Conservation (phyloP, 92 coral and sea anemone genomes). For the Parazoanthus swiftii region DNA sequence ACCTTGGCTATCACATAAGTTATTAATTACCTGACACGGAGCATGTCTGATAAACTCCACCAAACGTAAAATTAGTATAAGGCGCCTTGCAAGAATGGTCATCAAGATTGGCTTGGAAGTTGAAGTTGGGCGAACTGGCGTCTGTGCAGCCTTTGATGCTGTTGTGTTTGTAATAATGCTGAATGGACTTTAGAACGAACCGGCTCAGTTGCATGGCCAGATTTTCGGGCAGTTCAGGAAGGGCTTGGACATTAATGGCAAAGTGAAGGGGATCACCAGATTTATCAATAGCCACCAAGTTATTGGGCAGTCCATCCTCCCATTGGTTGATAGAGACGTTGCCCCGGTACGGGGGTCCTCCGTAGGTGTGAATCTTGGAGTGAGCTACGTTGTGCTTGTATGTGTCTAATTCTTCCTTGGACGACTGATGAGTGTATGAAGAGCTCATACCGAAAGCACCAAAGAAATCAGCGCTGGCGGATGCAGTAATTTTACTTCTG, state of each 20-base stretch:
- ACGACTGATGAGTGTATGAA: constrained; percentile 54
- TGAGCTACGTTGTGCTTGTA: constrained; percentile 62
- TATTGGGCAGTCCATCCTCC: constrained; percentile 73
- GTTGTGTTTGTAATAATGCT: constrained; percentile 77
- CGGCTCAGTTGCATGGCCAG: constrained; percentile 56
- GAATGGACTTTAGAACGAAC: constrained; percentile 66
- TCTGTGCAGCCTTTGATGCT: constrained; percentile 84
- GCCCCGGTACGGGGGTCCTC: constrained; percentile 84
- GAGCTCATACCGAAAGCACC: constrained; percentile 61
- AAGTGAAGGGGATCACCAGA: constrained; percentile 83
- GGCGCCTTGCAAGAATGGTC: constrained; percentile 87
- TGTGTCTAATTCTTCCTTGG: constrained; percentile 54
- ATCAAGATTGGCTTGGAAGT: constrained; percentile 88
- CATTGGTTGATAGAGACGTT: constrained; percentile 76
- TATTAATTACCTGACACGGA: constrained; percentile 39
- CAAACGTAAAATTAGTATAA: constrained; percentile 87
- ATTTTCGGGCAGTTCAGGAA: constrained; percentile 77
- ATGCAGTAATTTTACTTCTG: constrained; percentile 70
- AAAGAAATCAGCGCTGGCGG: constrained; percentile 89
- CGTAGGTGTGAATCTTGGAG: constrained; percentile 69
- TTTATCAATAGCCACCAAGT: constrained; percentile 79
- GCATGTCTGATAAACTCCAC: constrained; percentile 93
- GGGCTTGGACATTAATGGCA: constrained; percentile 66
- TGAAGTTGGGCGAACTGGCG: constrained; percentile 84
- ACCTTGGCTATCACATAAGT: not conserved